Conservation (phyloP, 2,888 invertebrate species). For the Nephrotoma flavescens region DNA sequence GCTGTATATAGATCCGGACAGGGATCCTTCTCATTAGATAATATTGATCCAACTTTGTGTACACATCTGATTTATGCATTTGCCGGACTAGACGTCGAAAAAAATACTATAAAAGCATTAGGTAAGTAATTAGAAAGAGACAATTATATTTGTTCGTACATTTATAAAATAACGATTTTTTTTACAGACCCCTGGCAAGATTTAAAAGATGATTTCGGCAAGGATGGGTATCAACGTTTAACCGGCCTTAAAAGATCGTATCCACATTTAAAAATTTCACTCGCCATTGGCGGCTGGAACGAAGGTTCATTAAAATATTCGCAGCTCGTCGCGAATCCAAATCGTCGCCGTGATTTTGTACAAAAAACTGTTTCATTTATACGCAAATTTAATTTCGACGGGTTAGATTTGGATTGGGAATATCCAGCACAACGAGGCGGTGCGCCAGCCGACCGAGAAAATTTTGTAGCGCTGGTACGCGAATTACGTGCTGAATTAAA, state of each 20-base stretch:
- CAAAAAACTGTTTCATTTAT: slow-evolving; percentile 54
- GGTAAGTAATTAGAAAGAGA: slow-evolving; percentile 34
- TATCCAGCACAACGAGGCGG: slow-evolving; percentile 70
- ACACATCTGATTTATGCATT: slow-evolving; percentile 73
- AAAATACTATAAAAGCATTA: slow-evolving; percentile 51
- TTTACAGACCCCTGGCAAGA: slow-evolving; percentile 60
- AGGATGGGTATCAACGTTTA: slow-evolving; percentile 52
- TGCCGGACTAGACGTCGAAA: slow-evolving; percentile 54
- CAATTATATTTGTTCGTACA: neutral
- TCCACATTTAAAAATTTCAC: slow-evolving; percentile 53
- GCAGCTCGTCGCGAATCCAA: slow-evolving; percentile 45
- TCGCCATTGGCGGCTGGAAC: slow-evolving; percentile 87
- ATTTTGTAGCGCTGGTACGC: slow-evolving; percentile 62
- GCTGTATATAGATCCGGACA: slow-evolving; percentile 52
- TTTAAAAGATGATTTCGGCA: slow-evolving; percentile 57
- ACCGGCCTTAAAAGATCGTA: slow-evolving; percentile 48
- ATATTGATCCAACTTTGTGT: slow-evolving; percentile 59
- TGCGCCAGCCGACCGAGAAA: slow-evolving; percentile 52
- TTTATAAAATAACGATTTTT: neutral
- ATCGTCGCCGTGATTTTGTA: slow-evolving; percentile 49
- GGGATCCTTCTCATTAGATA: slow-evolving; percentile 48
- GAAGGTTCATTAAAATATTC: slow-evolving; percentile 53
- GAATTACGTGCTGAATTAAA: slow-evolving; percentile 58
- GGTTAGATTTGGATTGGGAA: slow-evolving; percentile 56
- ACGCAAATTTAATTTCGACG: slow-evolving; percentile 29